These are phyloP conservation scores for Gymnoscopelus braueri DNA, from an alignment of 2,797 vertebrate genomes.

Conservation along the genomic window DNA sequence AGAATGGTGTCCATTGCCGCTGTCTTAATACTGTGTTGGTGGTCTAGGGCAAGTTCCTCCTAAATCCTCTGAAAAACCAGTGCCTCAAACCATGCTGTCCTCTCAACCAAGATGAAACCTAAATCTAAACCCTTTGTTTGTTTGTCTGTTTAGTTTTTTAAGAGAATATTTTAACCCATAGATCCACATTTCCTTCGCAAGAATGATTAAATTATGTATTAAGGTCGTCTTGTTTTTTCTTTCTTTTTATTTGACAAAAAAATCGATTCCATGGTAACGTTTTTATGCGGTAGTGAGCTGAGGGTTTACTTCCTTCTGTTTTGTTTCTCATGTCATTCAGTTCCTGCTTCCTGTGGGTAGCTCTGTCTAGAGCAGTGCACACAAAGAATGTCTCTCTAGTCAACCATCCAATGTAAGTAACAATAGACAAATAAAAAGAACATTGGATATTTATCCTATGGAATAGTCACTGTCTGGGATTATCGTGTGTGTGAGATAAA, in stretches of 20 bases:
- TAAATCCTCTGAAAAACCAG: slow-evolving; percentile 60
- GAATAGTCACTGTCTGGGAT: slow-evolving; percentile 39
- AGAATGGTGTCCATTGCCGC: too few species aligned
- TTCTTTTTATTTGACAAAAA: neutral
- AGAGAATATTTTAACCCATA: slow-evolving; percentile 66
- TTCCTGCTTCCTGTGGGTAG: slow-evolving; percentile 62
- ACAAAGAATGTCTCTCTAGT: slow-evolving; percentile 63
- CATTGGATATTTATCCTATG: slow-evolving; percentile 63
- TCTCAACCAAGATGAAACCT: slow-evolving; percentile 60
- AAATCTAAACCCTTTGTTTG: slow-evolving; percentile 42
- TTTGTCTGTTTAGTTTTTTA: slow-evolving; percentile 49
- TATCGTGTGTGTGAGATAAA: neutral
- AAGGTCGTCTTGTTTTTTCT: slow-evolving; percentile 11
- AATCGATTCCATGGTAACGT: slow-evolving; percentile 55
- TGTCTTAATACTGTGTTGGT: slow-evolving; percentile 5
- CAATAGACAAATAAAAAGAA: slow-evolving; percentile 77
- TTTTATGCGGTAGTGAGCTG: slow-evolving; percentile 52
- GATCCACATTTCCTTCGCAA: slow-evolving; percentile 46
- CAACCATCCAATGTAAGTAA: slow-evolving; percentile 68
- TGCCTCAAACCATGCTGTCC: slow-evolving; percentile 73
- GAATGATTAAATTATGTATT: slow-evolving; percentile 63
- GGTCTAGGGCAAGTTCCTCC: slow-evolving; percentile 30
- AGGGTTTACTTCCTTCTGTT: slow-evolving; percentile 22
- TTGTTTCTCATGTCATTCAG: slow-evolving; percentile 50
- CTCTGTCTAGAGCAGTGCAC: slow-evolving; percentile 56